These are phyloP conservation scores for Acronicta alni DNA, from an alignment of 2,888 invertebrate species.

Conservation along the genomic window DNA sequence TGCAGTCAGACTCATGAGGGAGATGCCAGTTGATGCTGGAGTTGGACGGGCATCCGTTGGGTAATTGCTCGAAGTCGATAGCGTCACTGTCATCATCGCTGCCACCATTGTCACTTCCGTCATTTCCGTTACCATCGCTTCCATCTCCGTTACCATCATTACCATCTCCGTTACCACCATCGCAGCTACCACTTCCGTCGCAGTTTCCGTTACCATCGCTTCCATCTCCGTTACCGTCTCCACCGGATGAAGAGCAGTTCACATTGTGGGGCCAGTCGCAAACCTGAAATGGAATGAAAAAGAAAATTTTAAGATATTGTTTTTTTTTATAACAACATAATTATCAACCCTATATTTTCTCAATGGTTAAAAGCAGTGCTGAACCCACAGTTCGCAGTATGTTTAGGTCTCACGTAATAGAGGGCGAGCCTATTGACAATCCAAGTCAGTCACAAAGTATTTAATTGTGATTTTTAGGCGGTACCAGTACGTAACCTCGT, in stretches of 20 bases:
- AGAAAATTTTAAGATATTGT: neutral
- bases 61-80: constrained; percentile 21
- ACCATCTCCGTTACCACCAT: constrained; percentile 1
- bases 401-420: too few relatives aligned
- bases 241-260: constrained; percentile 33
- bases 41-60: constrained; percentile 63
- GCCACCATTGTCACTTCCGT: constrained; percentile 5
- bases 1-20: constrained; percentile 61
- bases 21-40: constrained; percentile 50
- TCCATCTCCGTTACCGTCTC: constrained; percentile 12
- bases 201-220: constrained; percentile 18
- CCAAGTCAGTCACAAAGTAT: too few relatives aligned
- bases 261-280: constrained; percentile 63
- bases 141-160: constrained; percentile 4
- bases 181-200: constrained; percentile 12
- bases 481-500: too few relatives aligned
- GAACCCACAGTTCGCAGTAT: too few relatives aligned
- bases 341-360: too few relatives aligned
- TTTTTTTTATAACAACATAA: too few relatives aligned
- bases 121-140: neutral
- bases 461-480: too few relatives aligned
- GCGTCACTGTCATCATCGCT: constrained; percentile 6
- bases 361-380: too few relatives aligned
- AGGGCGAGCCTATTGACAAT: too few relatives aligned
- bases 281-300: neutral